These are phyloP conservation scores for Andricus grossulariae DNA, from an alignment of 1,140 invertebrate species.

Conservation along the genomic window DNA sequence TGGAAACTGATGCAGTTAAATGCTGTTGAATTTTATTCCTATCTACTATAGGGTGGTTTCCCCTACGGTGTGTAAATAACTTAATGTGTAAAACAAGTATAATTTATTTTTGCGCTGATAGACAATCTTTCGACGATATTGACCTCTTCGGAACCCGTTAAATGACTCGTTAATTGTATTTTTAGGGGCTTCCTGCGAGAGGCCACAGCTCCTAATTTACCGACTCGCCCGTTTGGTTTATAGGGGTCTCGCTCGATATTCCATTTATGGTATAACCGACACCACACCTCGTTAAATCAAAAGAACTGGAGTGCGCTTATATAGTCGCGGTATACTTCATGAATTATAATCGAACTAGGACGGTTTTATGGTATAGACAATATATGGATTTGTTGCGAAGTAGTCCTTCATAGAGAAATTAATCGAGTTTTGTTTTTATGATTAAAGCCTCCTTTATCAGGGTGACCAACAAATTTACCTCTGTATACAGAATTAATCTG, in stretches of 20 bases:
- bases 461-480: too few species aligned
- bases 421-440: too few species aligned
- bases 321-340: conserved; percentile 48
- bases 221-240: conserved; percentile 68
- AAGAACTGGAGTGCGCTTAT: conserved; percentile 60
- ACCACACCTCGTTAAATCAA: conserved; percentile 72
- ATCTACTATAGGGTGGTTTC: too few species aligned
- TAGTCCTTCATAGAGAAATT: too few species aligned
- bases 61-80: background rate
- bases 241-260: conserved; percentile 64
- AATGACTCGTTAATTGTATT: conserved; percentile 71
- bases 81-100: background rate
- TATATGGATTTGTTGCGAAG: background rate
- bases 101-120: conserved; percentile 9
- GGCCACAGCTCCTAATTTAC: conserved; percentile 68
- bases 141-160: conserved; percentile 54
- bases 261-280: conserved; percentile 69
- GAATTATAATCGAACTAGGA: conserved; percentile 52
- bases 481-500: too few species aligned
- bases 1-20: too few species aligned
- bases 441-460: too few species aligned
- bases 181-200: conserved; percentile 66
- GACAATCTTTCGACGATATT: conserved; percentile 18
- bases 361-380: background rate
- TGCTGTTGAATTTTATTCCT: too few species aligned